Evolutionary conservation across 2,888 invertebrate genomes (phyloP), one percentile per base, ranked within the genome.

Genomic region (Diplazon laetatorius): DNA sequence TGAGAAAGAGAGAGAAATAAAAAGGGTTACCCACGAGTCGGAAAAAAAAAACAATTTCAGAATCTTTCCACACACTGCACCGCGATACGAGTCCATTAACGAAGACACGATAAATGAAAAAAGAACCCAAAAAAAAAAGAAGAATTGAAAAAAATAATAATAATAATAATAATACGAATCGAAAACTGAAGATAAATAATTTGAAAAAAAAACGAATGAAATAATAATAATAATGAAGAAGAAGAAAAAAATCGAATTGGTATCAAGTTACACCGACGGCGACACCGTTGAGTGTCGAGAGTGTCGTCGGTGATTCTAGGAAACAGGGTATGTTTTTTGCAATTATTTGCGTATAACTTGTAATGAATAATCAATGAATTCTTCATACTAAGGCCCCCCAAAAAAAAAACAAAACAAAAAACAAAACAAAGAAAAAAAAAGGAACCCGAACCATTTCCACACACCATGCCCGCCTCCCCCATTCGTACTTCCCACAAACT

Each of bases 321-420:
- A 96, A 96, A 96, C 96, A 96, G 96, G 96, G 96, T 96, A 96
- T 95, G 95, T 95, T 95, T 81, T 93, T 96, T 95, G 95, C 95
- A 95, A 95, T 95, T 96, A 95, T 95, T 95, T 95, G 94, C 93
- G 94, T 94, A 78, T 78, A 93, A 93, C 84, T 85, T 87, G 85
- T 88, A 87, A 88, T 85, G 81, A 83, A 85, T 84, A 84, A 84
- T 82, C 80, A 80, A 82, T 79, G 80, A 83, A 81, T 80, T 79
- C 80, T 82, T 83, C 81, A 78, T 79, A 78, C 77, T 81, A 80
- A 82, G 80, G 59, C 63, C 70, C 78, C 65, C 69, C 52, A 25
- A 52, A n/a, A n/a, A n/a, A n/a, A n/a, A n/a, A n/a, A n/a, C n/a
- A n/a, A n/a, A n/a, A n/a, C n/a, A n/a, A n/a, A n/a, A n/a, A n/a